These are phyloP conservation scores for Machimus rusticus DNA, from an alignment of 2,888 invertebrate species.

Conservation along the genomic window DNA sequence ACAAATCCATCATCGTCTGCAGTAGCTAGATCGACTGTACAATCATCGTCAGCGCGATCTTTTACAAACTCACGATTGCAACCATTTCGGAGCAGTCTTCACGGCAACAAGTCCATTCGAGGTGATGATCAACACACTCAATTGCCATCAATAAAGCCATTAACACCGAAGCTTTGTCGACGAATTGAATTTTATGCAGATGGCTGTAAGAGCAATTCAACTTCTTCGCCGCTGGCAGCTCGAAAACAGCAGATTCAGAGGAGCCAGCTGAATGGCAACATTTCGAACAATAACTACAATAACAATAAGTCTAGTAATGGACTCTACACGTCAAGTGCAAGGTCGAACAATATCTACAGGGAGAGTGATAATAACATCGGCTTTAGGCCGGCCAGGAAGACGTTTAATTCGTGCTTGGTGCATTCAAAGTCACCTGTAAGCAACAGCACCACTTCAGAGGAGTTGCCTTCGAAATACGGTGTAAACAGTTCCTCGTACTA, in stretches of 20 bases:
- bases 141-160: slow-evolving; percentile 55
- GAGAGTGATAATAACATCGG: neutral
- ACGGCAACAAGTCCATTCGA: slow-evolving; percentile 49
- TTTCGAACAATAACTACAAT: slow-evolving; percentile 38
- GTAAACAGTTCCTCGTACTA: slow-evolving; percentile 48
- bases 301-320: neutral
- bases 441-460: slow-evolving; percentile 50
- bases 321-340: neutral
- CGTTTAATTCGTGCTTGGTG: slow-evolving; percentile 41
- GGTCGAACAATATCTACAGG: slow-evolving; percentile 6
- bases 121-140: neutral
- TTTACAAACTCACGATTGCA: slow-evolving; percentile 56
- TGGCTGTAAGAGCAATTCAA: slow-evolving; percentile 42
- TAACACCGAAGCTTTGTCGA: slow-evolving; percentile 60
- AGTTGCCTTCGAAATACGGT: slow-evolving; percentile 55
- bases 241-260: slow-evolving; percentile 53
- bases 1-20: slow-evolving; percentile 48
- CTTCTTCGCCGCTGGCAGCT: slow-evolving; percentile 47
- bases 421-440: slow-evolving; percentile 52
- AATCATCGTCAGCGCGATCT: slow-evolving; percentile 49
- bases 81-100: slow-evolving; percentile 60
- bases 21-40: slow-evolving; percentile 38
- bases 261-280: slow-evolving; percentile 44
- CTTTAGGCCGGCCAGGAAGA: neutral
- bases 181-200: slow-evolving; percentile 57